Evolutionary conservation across 2,113 vertebrate species (phyloP), one percentile per base, ranked within the genome.

Genomic region (Anthoscopus minutus): DNA sequence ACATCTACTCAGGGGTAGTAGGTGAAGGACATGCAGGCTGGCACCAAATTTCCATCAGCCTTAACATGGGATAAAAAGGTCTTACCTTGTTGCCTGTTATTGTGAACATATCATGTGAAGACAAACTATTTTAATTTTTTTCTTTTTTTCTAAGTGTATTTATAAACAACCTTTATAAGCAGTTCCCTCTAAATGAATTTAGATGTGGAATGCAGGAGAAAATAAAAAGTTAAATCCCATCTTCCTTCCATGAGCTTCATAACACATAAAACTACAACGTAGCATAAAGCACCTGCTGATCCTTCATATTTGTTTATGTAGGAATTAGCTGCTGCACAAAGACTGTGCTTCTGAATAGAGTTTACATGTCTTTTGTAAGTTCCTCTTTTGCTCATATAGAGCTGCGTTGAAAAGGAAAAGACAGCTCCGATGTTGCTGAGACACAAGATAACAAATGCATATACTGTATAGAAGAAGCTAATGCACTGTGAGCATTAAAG

Each of bases 1-100:
- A 78, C 89, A 95, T 83, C 79, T 88, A 47, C 25, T 91, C 56
- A 48, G 64, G 57, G 28, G 88, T 73, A 90, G 14, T 37, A 96
- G 64, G 48, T 92, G 93, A 97, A 96, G 94, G 88, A 94, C 93
- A 74, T 45, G 33, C 35, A 86, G 47, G 3, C 54, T 64, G 67
- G 42, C 23, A 77, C 22, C 18, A 58, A 65, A 82, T 65, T 94
- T 89, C 24, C 5, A 27, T 81, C 48, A 83, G 18, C 28, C 16
- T 73, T 50, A 54, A 77, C 2, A 9, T 5, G 21, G 18, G 42
- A 81, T 67, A 42, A 51, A 79, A 27, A 27, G 6, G 5, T 62
- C 21, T 73, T 83, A 62, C 9, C 23, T 80, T 66, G 11, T 69
- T 85, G 7, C 8, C 22, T 62, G 16, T n/a, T 89, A n/a, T 11